These are phyloP conservation scores for Pandemis heparana DNA, from an alignment of 2,888 invertebrate genomes.

Conservation along the genomic window DNA sequence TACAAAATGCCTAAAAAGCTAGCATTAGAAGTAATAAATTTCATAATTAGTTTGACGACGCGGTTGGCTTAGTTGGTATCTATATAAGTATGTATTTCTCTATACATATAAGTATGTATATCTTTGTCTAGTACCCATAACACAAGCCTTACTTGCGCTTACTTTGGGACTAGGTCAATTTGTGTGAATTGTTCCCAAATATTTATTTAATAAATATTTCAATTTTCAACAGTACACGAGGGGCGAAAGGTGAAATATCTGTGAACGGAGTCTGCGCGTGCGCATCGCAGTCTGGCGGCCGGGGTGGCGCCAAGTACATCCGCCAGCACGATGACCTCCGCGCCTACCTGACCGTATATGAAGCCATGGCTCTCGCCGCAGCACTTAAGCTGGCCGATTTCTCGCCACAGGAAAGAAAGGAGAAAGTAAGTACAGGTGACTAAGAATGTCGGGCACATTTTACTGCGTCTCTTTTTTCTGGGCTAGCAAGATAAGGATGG, in stretches of 20 bases:
- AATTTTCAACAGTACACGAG: constrained; percentile 83
- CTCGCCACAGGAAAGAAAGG: constrained; percentile 88
- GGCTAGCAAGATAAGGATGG: neutral
- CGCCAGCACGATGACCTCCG: constrained; percentile 93
- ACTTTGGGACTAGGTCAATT: too few species aligned
- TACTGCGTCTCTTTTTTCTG: neutral
- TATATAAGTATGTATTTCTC: too few species aligned
- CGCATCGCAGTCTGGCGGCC: constrained; percentile 89
- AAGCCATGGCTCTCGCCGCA: constrained; percentile 93
- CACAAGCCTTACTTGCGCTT: too few species aligned
- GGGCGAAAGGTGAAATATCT: constrained; percentile 89
- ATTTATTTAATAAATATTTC: neutral
- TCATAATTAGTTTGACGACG: too few species aligned
- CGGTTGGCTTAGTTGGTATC: too few species aligned
- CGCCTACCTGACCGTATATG: constrained; percentile 91
- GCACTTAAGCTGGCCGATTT: constrained; percentile 92
- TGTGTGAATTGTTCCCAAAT: too few species aligned
- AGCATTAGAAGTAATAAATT: too few species aligned
- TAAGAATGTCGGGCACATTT: neutral
- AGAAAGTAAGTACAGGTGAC: constrained; percentile 85
- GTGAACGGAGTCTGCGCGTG: constrained; percentile 87
- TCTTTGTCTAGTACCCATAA: too few species aligned
- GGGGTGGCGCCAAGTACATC: constrained; percentile 92
- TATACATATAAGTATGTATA: too few species aligned
- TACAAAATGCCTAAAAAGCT: too few species aligned